Evolutionary conservation across 2,113 vertebrate species (phyloP).

Genomic region (Zingel zingel): DNA sequence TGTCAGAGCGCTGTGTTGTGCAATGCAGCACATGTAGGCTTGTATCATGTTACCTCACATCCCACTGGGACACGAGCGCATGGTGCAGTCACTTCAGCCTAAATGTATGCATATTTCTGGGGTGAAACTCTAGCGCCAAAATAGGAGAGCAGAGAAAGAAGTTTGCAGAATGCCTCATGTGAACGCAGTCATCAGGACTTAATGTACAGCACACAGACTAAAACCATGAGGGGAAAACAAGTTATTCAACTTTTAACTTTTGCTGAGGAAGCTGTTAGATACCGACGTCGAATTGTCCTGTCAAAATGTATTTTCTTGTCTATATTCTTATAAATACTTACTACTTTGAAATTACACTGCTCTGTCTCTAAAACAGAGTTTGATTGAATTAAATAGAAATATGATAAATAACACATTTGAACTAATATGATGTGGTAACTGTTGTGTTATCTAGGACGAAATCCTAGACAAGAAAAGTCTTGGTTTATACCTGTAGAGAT

Average conservation of each 20-base stretch:
- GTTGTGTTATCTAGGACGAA: neutral
- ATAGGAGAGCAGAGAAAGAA: neutral
- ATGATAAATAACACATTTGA: neutral
- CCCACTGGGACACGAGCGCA: slow-evolving; percentile 27
- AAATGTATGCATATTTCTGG: slow-evolving; percentile 11
- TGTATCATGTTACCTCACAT: slow-evolving; percentile 19
- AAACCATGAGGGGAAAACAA: neutral
- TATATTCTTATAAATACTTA: neutral
- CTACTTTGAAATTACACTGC: neutral
- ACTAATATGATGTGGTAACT: neutral
- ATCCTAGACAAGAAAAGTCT: neutral
- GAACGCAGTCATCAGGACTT: neutral
- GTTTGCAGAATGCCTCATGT: neutral
- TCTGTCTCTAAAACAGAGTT: neutral
- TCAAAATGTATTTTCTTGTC: neutral
- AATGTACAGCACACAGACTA: neutral
- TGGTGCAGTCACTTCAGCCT: slow-evolving; percentile 19
- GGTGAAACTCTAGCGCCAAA: neutral
- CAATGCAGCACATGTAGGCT: slow-evolving; percentile 49
- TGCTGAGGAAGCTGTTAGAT: neutral
- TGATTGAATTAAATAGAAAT: neutral
- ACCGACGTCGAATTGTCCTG: neutral
- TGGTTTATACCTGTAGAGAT: neutral
- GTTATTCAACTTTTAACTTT: neutral
- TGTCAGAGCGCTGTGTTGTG: neutral